These are phyloP conservation scores for Sesia apiformis DNA, from an alignment of 2,888 invertebrate species.

Conservation along the genomic window DNA sequence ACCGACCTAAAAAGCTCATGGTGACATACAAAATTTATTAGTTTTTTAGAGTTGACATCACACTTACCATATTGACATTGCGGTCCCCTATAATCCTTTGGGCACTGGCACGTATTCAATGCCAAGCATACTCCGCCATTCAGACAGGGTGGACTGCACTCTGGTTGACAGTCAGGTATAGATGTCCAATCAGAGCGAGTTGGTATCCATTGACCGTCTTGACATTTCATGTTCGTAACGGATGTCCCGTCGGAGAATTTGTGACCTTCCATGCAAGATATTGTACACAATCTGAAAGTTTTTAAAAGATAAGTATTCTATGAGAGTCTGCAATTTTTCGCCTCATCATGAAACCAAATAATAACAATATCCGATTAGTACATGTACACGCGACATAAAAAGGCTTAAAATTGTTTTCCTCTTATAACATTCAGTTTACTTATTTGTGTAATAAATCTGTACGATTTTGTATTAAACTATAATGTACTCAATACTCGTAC, in stretches of 20 bases:
- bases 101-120: constrained; percentile 85
- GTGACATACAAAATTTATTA: too few species aligned
- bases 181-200: constrained; percentile 75
- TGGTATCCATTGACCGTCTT: constrained; percentile 81
- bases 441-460: too few species aligned
- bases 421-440: too few species aligned
- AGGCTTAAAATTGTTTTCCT: too few species aligned
- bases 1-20: constrained; percentile 61
- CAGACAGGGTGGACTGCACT: constrained; percentile 78
- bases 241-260: constrained; percentile 82
- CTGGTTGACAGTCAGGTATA: constrained; percentile 82
- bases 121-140: constrained; percentile 89
- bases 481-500: too few species aligned
- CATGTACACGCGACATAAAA: too few species aligned
- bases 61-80: constrained; percentile 79
- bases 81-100: constrained; percentile 79
- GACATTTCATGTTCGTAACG: constrained; percentile 79
- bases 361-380: too few species aligned
- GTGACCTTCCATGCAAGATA: constrained; percentile 78
- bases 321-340: too few species aligned
- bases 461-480: too few species aligned
- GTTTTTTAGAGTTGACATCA: neutral
- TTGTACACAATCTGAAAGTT: constrained; percentile 75
- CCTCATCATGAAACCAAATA: too few species aligned
- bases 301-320: too few species aligned